Base-by-base conservation (phyloP, 2,797 vertebrate genomes). In the Takifugu rubripes region DNA sequence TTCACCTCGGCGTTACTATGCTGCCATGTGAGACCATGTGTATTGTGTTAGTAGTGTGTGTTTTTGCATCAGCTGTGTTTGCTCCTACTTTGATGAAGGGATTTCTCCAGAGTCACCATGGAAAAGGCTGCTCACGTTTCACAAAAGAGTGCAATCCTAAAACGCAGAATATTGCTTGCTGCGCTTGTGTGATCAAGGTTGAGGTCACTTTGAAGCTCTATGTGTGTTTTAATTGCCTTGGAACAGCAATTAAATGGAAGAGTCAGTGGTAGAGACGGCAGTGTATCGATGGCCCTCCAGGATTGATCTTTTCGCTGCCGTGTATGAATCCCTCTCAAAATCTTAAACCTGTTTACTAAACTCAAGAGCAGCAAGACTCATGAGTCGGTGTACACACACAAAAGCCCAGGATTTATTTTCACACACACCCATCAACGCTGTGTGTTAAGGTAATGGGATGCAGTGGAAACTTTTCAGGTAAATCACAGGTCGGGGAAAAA, bases 31-130 rank as follows among this genome's bases (percentile, higher is more conserved):
- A 59, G 51, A 66, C 25, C 46, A 43, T 68, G 31, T 25, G 64
- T 63, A 67, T 64, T 74, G 54, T 67, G 59, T 62, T 17, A 52
- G 44, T 56, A 51, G 66, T 56, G 52, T 26, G 52, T 56, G 67
- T 62, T 55, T 62, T 36, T 69, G 61, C 61, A 53, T 84, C 77
- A 78, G 73, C 77, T 81, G 74, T 79, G 36, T 84, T 78, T 81
- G 65, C 54, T 21, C 25, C 40, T 3, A 26, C 56, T 71, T 51
- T 68, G 54, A 61, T 55, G 70, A 50, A 10, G 61, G 61, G 45
- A 67, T 74, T 51, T 49, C 75, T 74, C 49, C 16, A 25, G 43
- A 52, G 52, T 81, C 63, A 36, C 72, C 62, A 75, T 77, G 66
- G 50, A 25, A 63, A 11, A 68, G 47, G 56, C 31, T 50, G 43